Evolutionary conservation across 2,888 invertebrate species (phyloP).

Genomic region (Pecten maximus): DNA sequence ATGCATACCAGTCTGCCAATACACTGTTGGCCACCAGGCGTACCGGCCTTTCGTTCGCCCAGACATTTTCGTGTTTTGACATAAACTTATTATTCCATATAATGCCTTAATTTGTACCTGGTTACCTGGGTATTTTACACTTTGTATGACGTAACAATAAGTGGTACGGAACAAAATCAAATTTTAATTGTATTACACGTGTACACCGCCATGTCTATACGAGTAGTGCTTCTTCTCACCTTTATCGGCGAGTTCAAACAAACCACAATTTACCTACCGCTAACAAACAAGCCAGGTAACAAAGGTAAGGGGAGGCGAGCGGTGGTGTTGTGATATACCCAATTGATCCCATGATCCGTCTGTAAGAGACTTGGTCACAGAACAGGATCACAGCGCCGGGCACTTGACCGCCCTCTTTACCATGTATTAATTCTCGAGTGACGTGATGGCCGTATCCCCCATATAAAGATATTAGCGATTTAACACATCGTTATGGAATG

Average conservation of each 20-base stretch:
- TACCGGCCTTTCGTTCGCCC: no score
- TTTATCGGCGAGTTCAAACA: neutral
- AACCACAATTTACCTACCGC: constrained; percentile 9
- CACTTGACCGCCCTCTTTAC: neutral
- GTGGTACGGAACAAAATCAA: no score
- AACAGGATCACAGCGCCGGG: neutral
- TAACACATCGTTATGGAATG: constrained; percentile 30
- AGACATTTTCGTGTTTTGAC: no score
- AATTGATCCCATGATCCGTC: neutral
- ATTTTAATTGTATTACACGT: neutral
- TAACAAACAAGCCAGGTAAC: constrained; percentile 12
- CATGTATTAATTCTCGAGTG: neutral
- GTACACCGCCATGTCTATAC: neutral
- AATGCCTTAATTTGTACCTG: no score
- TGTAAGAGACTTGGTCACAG: neutral
- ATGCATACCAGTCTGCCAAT: no score
- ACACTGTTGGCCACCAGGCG: no score
- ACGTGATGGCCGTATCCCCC: neutral
- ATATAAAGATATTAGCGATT: constrained; percentile 19
- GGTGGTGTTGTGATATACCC: neutral
- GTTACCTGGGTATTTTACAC: no score
- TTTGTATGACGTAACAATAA: no score
- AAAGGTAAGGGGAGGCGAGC: neutral
- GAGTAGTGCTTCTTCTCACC: neutral
- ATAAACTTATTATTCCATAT: no score